Conservation (phyloP, 2,797 vertebrate genomes). For the Garrulus glandarius region DNA sequence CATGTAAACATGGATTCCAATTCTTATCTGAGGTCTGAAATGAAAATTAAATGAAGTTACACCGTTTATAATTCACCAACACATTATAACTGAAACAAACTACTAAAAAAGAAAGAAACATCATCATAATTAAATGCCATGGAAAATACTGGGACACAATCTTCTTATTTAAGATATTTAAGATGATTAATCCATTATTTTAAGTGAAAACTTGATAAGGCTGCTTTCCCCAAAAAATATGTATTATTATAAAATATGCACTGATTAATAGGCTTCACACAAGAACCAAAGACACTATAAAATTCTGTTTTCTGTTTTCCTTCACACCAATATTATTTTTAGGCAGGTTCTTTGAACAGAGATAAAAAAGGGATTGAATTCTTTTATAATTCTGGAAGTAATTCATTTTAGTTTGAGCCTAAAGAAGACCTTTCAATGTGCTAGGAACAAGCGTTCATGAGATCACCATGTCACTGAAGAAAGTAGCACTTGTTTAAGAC, state of each 20-base stretch:
- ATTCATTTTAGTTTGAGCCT: neutral
- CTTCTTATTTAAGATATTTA: neutral
- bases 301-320: neutral
- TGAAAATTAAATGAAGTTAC: neutral
- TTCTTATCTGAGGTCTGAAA: constrained; percentile 89
- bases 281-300: neutral
- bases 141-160: neutral
- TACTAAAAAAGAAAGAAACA: neutral
- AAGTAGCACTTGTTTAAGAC: neutral
- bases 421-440: neutral
- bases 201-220: neutral
- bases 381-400: neutral
- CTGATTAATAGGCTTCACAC: neutral
- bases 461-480: neutral
- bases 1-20: constrained; percentile 92
- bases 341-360: neutral
- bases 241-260: accelerated
- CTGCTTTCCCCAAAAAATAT: accelerated
- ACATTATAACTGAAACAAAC: neutral
- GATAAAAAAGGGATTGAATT: neutral
- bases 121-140: neutral
- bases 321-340: neutral
- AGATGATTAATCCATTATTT: neutral
- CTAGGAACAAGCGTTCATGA: neutral
- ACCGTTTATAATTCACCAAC: neutral